These are phyloP conservation scores for Torymus auratus DNA, from an alignment of 2,888 invertebrate genomes.

Conservation along the genomic window DNA sequence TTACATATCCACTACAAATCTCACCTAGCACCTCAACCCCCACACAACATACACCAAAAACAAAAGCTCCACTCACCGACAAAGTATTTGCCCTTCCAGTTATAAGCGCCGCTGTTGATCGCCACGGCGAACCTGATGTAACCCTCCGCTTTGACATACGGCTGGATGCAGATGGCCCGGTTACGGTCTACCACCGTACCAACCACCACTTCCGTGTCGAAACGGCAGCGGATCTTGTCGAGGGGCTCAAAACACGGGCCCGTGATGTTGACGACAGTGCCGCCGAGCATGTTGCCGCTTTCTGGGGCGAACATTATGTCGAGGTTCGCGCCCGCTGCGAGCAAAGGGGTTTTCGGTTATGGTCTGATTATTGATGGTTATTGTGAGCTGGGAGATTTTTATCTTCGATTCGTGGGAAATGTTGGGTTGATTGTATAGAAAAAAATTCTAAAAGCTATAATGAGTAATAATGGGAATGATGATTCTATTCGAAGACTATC, in stretches of 20 bases:
- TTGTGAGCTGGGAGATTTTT: too few species aligned
- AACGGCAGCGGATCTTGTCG: conserved; percentile 89
- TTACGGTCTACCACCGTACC: conserved; percentile 88
- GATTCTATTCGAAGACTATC: too few species aligned
- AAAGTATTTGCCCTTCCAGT: conserved; percentile 94
- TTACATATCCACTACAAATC: too few species aligned
- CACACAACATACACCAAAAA: too few species aligned
- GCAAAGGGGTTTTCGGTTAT: too few species aligned
- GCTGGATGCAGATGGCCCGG: conserved; percentile 93
- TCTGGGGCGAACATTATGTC: conserved; percentile 94
- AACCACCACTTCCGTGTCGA: conserved; percentile 87
- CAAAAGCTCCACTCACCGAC: conserved; percentile 83
- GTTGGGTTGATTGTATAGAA: too few species aligned
- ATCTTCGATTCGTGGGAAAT: too few species aligned
- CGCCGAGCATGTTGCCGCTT: conserved; percentile 98
- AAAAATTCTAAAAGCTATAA: too few species aligned
- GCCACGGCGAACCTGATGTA: conserved; percentile 92
- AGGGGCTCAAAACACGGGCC: conserved; percentile 93
- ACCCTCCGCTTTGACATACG: conserved; percentile 90
- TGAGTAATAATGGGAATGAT: too few species aligned
- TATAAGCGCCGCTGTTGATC: conserved; percentile 85
- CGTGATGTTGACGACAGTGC: conserved; percentile 96
- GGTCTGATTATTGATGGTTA: too few species aligned
- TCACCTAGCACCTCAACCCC: too few species aligned
- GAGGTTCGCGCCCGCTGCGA: conserved; percentile 86